Evolutionary conservation across 2,797 vertebrate species (phyloP).

Genomic region (Menidia menidia): DNA sequence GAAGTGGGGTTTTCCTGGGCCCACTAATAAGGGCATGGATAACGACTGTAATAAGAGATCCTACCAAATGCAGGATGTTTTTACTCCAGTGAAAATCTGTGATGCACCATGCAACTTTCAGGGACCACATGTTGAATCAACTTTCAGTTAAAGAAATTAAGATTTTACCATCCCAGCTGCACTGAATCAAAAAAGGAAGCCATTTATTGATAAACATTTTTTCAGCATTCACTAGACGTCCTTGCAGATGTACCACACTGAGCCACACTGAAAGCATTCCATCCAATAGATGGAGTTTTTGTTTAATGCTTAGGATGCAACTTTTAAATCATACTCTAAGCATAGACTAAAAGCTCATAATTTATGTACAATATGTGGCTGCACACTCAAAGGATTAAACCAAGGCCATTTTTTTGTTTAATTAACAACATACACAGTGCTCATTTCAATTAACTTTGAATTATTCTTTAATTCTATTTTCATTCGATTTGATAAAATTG

Average conservation of each 20-base stretch:
- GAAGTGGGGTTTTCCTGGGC: constrained; percentile 25
- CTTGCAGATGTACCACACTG: not conserved
- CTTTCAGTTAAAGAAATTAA: not conserved
- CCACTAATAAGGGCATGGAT: constrained; percentile 13
- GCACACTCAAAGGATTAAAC: constrained; percentile 28
- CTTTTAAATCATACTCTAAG: constrained; percentile 40
- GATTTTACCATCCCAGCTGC: not conserved
- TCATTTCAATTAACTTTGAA: constrained; percentile 1
- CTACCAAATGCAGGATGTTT: too few relatives aligned
- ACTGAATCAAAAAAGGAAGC: not conserved
- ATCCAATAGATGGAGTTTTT: not conserved
- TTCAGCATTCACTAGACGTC: not conserved
- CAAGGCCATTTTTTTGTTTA: not conserved
- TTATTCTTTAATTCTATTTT: constrained; percentile 6
- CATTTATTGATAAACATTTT: not conserved
- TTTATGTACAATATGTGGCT: constrained; percentile 22
- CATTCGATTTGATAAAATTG: constrained; percentile 2
- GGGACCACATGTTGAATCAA: not conserved
- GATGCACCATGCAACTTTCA: too few relatives aligned
- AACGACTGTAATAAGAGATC: constrained; percentile 11
- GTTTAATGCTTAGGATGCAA: constrained; percentile 32
- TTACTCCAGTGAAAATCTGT: too few relatives aligned
- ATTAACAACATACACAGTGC: constrained; percentile 11
- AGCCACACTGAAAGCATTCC: not conserved
- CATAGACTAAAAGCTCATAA: constrained; percentile 38